phyloP scores from a whole-genome alignment of 2,113 vertebrate species.

The Oostethus manadensis region DNA sequence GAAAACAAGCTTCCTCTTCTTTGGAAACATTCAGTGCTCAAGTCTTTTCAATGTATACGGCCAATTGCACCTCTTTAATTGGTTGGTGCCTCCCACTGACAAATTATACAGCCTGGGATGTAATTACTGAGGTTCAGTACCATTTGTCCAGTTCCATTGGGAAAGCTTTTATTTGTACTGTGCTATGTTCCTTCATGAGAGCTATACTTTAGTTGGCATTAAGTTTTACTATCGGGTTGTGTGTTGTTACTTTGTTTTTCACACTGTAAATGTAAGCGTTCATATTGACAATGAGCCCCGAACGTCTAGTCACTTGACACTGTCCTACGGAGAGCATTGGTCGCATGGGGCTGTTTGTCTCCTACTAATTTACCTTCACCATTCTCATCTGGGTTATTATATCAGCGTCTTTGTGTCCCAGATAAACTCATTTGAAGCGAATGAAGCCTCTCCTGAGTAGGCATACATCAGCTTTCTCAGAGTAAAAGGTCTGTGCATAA shows the following conservation, averaged over 20 bases:
- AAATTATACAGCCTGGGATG: slow-evolving; percentile 40
- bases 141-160: slow-evolving; percentile 27
- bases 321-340: slow-evolving; percentile 17
- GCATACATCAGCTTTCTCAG: slow-evolving; percentile 36
- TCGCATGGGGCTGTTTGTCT: slow-evolving; percentile 10
- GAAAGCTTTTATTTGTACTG: slow-evolving; percentile 45
- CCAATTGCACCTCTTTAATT: slow-evolving; percentile 58
- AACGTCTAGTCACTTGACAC: slow-evolving; percentile 3
- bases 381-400: not conserved
- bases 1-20: slow-evolving; percentile 19
- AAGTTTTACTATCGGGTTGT: slow-evolving; percentile 38
- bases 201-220: slow-evolving; percentile 26
- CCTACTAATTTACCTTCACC: slow-evolving; percentile 6
- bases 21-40: slow-evolving; percentile 17
- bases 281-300: slow-evolving; percentile 11
- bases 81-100: slow-evolving; percentile 38
- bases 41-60: slow-evolving; percentile 42
- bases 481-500: slow-evolving; percentile 26
- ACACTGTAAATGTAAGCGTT: slow-evolving; percentile 8
- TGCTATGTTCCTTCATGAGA: slow-evolving; percentile 32
- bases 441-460: slow-evolving; percentile 23
- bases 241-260: slow-evolving; percentile 34
- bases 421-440: slow-evolving; percentile 23
- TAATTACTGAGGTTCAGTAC: slow-evolving; percentile 45
- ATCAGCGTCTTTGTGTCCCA: slow-evolving; percentile 7